phyloP scores from a whole-genome alignment of 2,797 vertebrate genomes.

The Rallus crepitans region DNA sequence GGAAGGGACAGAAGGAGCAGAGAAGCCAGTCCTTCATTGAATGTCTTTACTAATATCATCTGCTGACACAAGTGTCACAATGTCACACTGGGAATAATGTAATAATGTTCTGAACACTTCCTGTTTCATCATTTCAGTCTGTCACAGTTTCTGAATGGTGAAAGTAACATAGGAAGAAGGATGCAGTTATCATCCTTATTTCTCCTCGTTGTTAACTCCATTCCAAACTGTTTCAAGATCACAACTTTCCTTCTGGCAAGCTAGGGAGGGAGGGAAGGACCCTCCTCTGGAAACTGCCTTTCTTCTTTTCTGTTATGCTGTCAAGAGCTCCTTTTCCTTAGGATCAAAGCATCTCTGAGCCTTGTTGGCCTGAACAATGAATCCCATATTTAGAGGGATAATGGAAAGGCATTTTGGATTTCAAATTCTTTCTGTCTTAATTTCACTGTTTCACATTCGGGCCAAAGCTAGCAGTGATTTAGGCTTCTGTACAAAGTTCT shows the following conservation, averaged over 20 bases:
- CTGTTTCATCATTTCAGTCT: background rate
- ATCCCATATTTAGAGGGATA: background rate
- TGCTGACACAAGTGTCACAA: background rate
- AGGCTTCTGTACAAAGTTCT: background rate
- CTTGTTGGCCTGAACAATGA: background rate
- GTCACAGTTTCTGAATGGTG: background rate
- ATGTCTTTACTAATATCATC: background rate
- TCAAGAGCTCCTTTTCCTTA: background rate
- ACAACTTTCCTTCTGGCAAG: background rate
- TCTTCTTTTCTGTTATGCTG: background rate
- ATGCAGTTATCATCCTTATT: background rate
- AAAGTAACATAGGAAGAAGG: background rate
- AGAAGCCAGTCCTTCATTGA: background rate
- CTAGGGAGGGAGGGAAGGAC: background rate
- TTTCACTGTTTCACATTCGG: background rate
- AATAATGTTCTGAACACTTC: background rate
- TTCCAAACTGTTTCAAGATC: background rate
- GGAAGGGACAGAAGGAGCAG: background rate
- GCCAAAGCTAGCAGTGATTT: background rate
- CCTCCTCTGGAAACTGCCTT: background rate
- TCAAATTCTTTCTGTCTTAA: background rate
- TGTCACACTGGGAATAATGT: background rate
- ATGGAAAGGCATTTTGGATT: background rate
- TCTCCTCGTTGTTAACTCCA: background rate
- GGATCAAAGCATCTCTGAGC: background rate